These are phyloP conservation scores for Apamea crenata DNA, from an alignment of 2,888 invertebrate species.

Conservation along the genomic window DNA sequence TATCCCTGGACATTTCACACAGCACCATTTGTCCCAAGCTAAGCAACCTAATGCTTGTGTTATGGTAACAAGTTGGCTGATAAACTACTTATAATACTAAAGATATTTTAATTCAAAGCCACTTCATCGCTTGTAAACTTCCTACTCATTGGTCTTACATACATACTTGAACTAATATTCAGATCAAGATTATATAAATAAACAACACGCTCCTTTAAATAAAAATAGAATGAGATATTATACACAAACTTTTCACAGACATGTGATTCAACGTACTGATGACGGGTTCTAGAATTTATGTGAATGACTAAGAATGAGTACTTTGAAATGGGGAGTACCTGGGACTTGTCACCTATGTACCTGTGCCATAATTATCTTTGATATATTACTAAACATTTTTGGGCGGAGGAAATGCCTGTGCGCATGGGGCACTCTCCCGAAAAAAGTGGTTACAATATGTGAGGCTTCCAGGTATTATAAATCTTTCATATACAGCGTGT, in stretches of 20 bases:
- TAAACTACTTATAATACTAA: not conserved
- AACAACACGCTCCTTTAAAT: constrained; percentile 29
- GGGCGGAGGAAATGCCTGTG: not conserved
- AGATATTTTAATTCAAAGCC: not conserved
- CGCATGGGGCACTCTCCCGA: not conserved
- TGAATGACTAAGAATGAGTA: constrained; percentile 27
- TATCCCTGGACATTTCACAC: too few species aligned
- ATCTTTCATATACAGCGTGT: too few species aligned
- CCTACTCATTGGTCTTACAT: not conserved
- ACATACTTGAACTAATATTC: constrained; percentile 23
- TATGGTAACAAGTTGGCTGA: too few species aligned
- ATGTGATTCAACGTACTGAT: constrained; percentile 39
- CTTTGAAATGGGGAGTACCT: constrained; percentile 8
- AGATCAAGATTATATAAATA: constrained; percentile 30
- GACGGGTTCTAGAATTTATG: constrained; percentile 19
- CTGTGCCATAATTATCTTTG: constrained; percentile 1
- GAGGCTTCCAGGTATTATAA: too few species aligned
- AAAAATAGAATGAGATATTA: constrained; percentile 44
- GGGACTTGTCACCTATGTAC: constrained; percentile 21
- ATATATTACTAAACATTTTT: not conserved
- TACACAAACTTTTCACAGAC: constrained; percentile 42
- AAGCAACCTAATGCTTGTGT: too few species aligned
- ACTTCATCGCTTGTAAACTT: constrained; percentile 5
- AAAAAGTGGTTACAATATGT: too few species aligned
- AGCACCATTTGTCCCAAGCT: too few species aligned